A percentile compares a stretch with the other conserved stretches of the same genome.
Conservation (phyloP, 2,888 invertebrate species). For the Heliconius aoede region DNA sequence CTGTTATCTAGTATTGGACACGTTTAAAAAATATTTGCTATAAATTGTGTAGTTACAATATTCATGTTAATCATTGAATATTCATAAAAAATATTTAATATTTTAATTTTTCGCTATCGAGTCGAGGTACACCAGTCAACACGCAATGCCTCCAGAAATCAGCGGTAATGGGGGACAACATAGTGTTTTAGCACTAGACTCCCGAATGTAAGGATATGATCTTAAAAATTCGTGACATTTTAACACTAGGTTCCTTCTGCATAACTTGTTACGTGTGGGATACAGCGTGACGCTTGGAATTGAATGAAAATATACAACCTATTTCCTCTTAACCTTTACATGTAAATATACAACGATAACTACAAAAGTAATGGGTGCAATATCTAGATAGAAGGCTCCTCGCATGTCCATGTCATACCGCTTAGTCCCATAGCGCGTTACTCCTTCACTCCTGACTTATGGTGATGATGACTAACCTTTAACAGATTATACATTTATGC, state of each 20-base stretch:
- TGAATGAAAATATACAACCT: not conserved
- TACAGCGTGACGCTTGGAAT: not conserved
- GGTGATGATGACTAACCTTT: conserved; percentile 12
- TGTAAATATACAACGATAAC: not conserved
- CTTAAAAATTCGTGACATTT: too few species aligned
- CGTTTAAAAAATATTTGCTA: not conserved
- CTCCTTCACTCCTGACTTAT: conserved; percentile 19
- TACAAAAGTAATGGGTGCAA: not conserved
- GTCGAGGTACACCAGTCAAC: too few species aligned
- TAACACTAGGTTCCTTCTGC: too few species aligned
- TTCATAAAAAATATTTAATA: too few species aligned
- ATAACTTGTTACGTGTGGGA: too few species aligned
- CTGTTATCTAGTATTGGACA: not conserved
- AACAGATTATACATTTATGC: conserved; percentile 14
- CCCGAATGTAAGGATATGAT: too few species aligned
- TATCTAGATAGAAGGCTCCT: conserved; percentile 8
- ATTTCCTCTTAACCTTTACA: not conserved
- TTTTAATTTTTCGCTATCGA: too few species aligned
- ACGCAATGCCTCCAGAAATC: too few species aligned
- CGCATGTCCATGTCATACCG: conserved; percentile 14
- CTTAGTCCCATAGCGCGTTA: conserved; percentile 17
- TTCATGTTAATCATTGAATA: not conserved
- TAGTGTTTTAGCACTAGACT: too few species aligned
- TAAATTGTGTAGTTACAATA: not conserved
- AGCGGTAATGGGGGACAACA: too few species aligned